Evolutionary conservation across 2,888 invertebrate species (phyloP).

Genomic region (Tenthredo notha): DNA sequence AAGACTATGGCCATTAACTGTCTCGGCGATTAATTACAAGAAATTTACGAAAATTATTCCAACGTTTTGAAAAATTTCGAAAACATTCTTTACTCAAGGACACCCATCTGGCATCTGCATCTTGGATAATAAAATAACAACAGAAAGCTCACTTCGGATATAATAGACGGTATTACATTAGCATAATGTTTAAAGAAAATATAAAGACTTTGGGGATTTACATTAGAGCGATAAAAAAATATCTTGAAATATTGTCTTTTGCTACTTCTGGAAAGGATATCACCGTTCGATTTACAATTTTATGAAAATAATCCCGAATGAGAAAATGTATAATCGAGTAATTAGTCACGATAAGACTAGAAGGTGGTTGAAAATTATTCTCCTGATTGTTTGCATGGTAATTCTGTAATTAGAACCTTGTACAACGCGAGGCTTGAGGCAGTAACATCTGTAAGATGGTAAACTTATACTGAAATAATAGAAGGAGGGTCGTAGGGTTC

Average conservation of each 20-base stretch:
- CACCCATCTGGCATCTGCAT: constrained; percentile 15
- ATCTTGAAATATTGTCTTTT: neutral
- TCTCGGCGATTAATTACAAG: neutral
- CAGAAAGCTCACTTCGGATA: neutral
- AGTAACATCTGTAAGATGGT: constrained; percentile 55
- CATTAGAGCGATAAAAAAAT: neutral
- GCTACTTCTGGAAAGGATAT: neutral
- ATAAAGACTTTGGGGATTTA: neutral
- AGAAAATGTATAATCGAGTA: neutral
- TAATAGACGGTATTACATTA: constrained; percentile 14
- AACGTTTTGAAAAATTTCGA: neutral
- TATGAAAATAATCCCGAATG: neutral
- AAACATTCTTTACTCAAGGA: neutral
- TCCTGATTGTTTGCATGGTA: constrained; percentile 54
- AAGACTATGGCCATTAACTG: neutral
- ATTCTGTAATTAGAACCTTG: constrained; percentile 54
- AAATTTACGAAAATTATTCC: neutral
- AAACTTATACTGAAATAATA: constrained; percentile 55
- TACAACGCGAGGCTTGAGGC: constrained; percentile 49
- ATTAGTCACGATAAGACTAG: neutral
- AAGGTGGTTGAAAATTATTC: constrained; percentile 38
- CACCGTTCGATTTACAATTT: neutral
- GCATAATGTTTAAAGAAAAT: neutral
- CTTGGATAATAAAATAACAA: neutral
- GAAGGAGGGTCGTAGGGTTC: constrained; percentile 27